Conservation (phyloP, 2,797 vertebrate species). For the Leptodactylus fallax region DNA sequence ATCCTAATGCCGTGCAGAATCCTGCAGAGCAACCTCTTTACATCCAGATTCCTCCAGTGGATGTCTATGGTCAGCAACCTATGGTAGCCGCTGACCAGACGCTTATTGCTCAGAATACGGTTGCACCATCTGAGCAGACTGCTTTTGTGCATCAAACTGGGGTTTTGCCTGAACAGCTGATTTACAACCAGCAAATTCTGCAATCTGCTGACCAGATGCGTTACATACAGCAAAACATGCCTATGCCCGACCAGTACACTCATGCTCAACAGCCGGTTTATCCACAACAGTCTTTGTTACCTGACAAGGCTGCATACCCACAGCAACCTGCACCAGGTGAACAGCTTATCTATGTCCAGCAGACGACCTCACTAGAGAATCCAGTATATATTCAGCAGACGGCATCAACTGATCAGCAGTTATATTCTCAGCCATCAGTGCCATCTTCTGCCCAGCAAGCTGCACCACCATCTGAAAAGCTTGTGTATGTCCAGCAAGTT, state of each 20-base stretch:
- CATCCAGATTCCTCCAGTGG: conserved; percentile 55
- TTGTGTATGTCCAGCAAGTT: conserved; percentile 63
- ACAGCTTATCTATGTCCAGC: conserved; percentile 25
- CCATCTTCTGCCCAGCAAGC: conserved; percentile 7
- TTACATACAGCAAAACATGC: conserved; percentile 45
- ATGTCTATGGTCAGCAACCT: conserved; percentile 32
- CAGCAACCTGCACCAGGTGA: conserved; percentile 19
- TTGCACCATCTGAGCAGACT: not conserved
- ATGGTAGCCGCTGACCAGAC: not conserved
- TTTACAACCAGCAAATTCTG: conserved; percentile 22
- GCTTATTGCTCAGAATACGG: not conserved
- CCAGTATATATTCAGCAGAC: not conserved
- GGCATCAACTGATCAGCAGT: not conserved
- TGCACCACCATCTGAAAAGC: conserved; percentile 19
- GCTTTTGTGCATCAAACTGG: conserved; percentile 18
- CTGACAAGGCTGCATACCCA: conserved; percentile 9
- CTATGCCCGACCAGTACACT: conserved; percentile 38
- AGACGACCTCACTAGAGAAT: not conserved
- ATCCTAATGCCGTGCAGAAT: conserved; percentile 62
- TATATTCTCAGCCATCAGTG: not conserved
- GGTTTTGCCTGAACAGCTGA: conserved; percentile 25
- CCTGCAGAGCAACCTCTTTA: conserved; percentile 57
- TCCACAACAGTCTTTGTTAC: conserved; percentile 6
- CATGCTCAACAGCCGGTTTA: conserved; percentile 66
- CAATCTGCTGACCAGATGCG: conserved; percentile 25